Conservation (phyloP, 2,113 vertebrate species). For the Malurus alboscapulatus region DNA sequence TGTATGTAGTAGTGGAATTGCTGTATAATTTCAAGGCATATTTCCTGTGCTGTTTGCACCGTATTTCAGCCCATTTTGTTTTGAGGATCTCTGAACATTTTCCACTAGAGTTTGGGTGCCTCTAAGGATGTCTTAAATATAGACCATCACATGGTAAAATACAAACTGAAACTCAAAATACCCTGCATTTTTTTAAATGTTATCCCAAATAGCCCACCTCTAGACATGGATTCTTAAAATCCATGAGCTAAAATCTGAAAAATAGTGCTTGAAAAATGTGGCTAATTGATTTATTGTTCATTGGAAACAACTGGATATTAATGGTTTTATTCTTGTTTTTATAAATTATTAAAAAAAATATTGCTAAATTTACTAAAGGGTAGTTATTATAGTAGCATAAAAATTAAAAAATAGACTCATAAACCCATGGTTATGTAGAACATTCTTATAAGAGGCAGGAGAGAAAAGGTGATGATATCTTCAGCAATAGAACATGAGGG, state of each 20-base stretch:
- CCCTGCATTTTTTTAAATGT: neutral
- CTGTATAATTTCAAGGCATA: neutral
- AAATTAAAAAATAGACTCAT: too few relatives aligned
- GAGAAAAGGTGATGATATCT: neutral
- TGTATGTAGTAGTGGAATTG: neutral
- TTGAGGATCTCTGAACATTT: neutral
- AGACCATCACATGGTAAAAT: neutral
- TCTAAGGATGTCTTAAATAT: neutral
- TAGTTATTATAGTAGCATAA: neutral
- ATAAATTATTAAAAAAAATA: neutral
- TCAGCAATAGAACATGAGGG: rapidly evolving
- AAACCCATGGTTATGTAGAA: neutral
- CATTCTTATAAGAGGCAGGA: neutral
- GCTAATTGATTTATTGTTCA: neutral
- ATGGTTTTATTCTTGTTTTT: neutral
- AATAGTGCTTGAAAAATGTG: neutral
- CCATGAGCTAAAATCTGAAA: neutral
- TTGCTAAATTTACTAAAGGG: neutral
- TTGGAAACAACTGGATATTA: neutral
- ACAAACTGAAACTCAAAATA: neutral
- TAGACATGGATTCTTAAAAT: neutral
- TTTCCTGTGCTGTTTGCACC: neutral
- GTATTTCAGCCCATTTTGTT: neutral
- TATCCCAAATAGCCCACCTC: neutral
- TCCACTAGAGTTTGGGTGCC: neutral